Percentiles rank a stretch among this genome's conserved stretches.
Conservation (phyloP, 2,888 invertebrate species). For the Protonemura montana region DNA sequence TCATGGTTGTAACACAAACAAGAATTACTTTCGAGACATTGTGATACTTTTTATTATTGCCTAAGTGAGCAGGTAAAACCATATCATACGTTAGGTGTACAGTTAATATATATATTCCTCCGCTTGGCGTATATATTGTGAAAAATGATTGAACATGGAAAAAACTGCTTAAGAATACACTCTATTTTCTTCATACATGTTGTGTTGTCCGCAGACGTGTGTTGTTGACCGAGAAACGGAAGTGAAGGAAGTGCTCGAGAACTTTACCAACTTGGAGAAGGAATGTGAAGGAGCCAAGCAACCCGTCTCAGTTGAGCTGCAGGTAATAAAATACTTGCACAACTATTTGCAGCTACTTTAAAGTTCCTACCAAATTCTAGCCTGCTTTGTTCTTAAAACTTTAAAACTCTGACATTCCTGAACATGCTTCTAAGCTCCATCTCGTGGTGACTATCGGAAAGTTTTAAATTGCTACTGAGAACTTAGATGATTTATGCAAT, state of each 20-base stretch:
- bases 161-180: too few relatives aligned
- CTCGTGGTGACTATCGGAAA: background rate
- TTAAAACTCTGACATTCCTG: background rate
- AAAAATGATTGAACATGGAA: too few relatives aligned
- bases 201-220: slow-evolving; percentile 52
- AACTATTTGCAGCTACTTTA: background rate
- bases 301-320: slow-evolving; percentile 61
- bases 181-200: background rate
- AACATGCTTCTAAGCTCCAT: background rate
- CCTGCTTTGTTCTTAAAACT: background rate
- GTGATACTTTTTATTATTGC: too few relatives aligned
- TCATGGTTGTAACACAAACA: too few relatives aligned
- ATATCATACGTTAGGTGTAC: too few relatives aligned
- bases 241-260: slow-evolving; percentile 69
- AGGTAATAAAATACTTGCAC: slow-evolving; percentile 55
- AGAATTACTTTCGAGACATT: too few relatives aligned
- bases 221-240: slow-evolving; percentile 67
- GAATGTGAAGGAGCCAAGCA: slow-evolving; percentile 62
- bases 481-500: background rate
- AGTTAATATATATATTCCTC: too few relatives aligned
- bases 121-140: too few relatives aligned
- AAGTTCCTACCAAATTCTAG: background rate
- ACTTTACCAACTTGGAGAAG: slow-evolving; percentile 70
- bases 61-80: too few relatives aligned
- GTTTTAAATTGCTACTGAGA: background rate